Conservation (phyloP, 2,113 vertebrate genomes). For the Larimichthys polyactis region DNA sequence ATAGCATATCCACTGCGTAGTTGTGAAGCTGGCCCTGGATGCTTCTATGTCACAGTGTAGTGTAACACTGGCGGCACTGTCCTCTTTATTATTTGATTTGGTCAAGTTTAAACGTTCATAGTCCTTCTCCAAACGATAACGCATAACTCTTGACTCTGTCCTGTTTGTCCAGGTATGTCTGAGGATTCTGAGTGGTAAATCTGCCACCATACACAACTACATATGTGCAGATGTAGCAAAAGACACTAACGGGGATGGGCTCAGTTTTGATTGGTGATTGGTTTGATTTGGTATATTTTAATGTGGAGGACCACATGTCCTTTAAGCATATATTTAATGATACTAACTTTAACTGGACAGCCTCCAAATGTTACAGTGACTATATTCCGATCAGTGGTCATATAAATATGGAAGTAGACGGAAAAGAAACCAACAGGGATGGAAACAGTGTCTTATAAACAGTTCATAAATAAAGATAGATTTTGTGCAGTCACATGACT, state of each 20-base stretch:
- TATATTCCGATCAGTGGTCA: background rate
- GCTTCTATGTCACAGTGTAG: too few species aligned
- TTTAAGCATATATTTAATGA: background rate
- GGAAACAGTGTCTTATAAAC: background rate
- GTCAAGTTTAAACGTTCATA: too few species aligned
- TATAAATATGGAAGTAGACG: background rate
- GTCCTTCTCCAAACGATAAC: too few species aligned
- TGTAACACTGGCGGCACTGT: too few species aligned
- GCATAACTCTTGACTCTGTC: too few species aligned
- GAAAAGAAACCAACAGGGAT: background rate
- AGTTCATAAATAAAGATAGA: slow-evolving; percentile 24
- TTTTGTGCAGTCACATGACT: slow-evolving; percentile 7
- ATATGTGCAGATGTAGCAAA: background rate
- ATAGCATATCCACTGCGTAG: background rate
- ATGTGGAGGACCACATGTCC: too few species aligned
- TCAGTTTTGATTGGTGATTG: background rate
- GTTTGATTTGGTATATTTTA: background rate
- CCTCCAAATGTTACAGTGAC: background rate
- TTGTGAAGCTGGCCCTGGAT: background rate
- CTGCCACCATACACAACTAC: background rate
- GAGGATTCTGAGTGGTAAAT: background rate
- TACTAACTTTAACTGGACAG: background rate
- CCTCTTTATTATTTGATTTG: too few species aligned
- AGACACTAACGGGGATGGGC: background rate
- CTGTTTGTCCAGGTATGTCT: too few species aligned